Evolutionary conservation across 2,797 vertebrate species (phyloP).

Genomic region (Micromesistius poutassou): DNA sequence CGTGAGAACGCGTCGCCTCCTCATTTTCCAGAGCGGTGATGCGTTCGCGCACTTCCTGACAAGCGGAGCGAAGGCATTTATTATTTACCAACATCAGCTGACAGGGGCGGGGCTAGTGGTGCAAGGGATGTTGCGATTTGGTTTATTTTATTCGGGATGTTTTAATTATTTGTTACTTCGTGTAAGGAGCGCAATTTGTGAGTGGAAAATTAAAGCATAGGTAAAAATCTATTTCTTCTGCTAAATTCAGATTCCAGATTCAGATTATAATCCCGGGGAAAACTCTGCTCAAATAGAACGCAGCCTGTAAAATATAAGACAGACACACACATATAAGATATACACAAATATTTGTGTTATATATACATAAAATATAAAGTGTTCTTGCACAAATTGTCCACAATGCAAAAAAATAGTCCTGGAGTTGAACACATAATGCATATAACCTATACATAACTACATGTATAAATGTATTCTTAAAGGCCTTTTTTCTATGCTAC

Average conservation of each 20-base stretch:
- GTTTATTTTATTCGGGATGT: neutral
- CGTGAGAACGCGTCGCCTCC: constrained; percentile 23
- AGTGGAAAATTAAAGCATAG: neutral
- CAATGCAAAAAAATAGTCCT: neutral
- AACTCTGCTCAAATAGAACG: neutral
- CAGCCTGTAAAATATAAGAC: neutral
- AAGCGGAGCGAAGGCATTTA: constrained; percentile 35
- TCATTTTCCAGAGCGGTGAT: constrained; percentile 51
- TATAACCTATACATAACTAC: neutral
- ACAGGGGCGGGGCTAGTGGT: constrained; percentile 54
- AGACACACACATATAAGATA: neutral
- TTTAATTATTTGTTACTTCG: neutral
- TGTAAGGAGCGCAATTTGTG: neutral
- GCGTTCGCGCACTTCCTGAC: constrained; percentile 64
- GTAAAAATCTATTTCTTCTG: neutral
- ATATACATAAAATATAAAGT: no score
- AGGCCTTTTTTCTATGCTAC: neutral
- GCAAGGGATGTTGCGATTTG: neutral
- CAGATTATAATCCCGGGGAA: neutral
- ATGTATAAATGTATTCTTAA: neutral
- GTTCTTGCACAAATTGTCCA: neutral
- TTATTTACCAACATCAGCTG: constrained; percentile 76
- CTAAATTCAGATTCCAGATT: neutral
- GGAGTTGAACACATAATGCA: neutral
- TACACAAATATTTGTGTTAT: neutral